Evolutionary conservation across 1,140 invertebrate genomes (phyloP).

Genomic region (Drosophila ficusphila): DNA sequence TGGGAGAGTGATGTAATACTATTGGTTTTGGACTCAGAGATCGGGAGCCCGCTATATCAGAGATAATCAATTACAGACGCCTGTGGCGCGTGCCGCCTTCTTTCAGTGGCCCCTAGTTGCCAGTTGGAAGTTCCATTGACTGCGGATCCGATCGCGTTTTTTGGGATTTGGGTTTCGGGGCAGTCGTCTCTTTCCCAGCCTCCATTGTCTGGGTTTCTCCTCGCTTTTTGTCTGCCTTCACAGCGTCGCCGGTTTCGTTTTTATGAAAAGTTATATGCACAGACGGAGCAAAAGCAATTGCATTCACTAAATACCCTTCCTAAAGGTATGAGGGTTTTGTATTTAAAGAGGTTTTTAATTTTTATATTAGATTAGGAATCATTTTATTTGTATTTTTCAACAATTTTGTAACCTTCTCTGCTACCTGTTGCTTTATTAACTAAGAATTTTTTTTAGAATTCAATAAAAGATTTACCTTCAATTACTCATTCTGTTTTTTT

Average conservation of each 20-base stretch:
- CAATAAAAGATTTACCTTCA: background rate
- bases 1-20: slow-evolving; percentile 43
- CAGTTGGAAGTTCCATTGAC: slow-evolving; percentile 42
- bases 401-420: too few relatives aligned
- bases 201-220: slow-evolving; percentile 42
- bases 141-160: slow-evolving; percentile 50
- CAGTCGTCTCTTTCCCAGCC: slow-evolving; percentile 41
- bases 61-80: slow-evolving; percentile 58
- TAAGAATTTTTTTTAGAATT: too few relatives aligned
- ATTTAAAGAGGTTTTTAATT: too few relatives aligned
- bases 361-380: too few relatives aligned
- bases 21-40: slow-evolving; percentile 33
- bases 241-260: slow-evolving; percentile 26
- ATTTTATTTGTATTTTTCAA: too few relatives aligned
- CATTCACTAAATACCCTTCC: slow-evolving; percentile 19
- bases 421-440: too few relatives aligned
- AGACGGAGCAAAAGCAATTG: slow-evolving; percentile 22
- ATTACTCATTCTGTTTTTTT: background rate
- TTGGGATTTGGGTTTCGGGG: slow-evolving; percentile 34
- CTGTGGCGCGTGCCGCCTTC: slow-evolving; percentile 54
- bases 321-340: background rate
- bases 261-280: slow-evolving; percentile 37
- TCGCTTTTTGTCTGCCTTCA: slow-evolving; percentile 26
- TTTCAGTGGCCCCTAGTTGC: slow-evolving; percentile 17
- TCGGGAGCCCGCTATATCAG: slow-evolving; percentile 23